These are phyloP conservation scores for Agapornis roseicollis DNA, from an alignment of 2,113 vertebrate genomes.

Conservation along the genomic window DNA sequence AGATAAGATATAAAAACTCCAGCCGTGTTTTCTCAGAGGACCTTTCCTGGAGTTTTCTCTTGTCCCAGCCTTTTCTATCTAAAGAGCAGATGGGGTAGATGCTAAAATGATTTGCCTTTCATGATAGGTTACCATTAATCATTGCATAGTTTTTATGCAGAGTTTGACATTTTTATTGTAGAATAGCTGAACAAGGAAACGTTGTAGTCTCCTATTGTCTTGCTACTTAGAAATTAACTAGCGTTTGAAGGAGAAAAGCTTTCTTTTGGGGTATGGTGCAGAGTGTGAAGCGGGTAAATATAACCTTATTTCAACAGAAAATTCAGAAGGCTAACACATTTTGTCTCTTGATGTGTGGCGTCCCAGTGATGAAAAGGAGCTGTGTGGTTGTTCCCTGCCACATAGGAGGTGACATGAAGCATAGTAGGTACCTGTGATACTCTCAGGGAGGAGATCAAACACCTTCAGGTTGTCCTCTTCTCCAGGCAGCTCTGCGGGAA, in stretches of 20 bases:
- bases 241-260: not conserved
- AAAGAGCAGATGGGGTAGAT: not conserved
- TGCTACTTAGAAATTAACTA: not conserved
- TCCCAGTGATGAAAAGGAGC: not conserved
- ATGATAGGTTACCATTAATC: not conserved
- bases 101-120: not conserved
- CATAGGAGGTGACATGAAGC: not conserved
- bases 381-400: not conserved
- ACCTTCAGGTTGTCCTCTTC: not conserved
- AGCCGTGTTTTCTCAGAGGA: not conserved
- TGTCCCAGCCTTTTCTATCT: not conserved
- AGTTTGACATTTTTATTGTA: not conserved
- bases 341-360: not conserved
- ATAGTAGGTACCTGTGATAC: not conserved
- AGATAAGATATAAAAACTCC: not conserved
- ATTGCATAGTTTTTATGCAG: not conserved
- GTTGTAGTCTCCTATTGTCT: not conserved
- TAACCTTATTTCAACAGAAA: not conserved
- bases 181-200: not conserved
- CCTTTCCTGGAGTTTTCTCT: not conserved
- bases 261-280: not conserved
- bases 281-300: not conserved
- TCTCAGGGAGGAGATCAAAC: not conserved
- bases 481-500: not conserved
- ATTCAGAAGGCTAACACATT: not conserved